Evolutionary conservation across 2,113 vertebrate species (phyloP).

Genomic region (Actenoides hombroni): DNA sequence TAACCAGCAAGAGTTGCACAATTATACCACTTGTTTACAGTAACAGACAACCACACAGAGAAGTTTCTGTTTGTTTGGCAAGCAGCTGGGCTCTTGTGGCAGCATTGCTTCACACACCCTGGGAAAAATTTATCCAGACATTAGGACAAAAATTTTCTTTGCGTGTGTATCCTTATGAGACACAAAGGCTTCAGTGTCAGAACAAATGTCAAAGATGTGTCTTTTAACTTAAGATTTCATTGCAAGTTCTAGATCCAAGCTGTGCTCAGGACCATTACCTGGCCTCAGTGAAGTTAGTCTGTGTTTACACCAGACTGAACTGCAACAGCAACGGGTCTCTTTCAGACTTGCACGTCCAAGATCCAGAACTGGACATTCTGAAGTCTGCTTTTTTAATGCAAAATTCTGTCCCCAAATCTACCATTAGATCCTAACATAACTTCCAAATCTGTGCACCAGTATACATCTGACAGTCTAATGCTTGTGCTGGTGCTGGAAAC

Average conservation of each 20-base stretch:
- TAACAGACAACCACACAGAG: not conserved
- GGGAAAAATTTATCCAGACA: slow-evolving; percentile 32
- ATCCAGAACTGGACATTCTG: not conserved
- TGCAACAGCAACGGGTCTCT: not conserved
- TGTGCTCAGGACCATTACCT: not conserved
- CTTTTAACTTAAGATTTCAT: not conserved
- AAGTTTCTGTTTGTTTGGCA: slow-evolving; percentile 53
- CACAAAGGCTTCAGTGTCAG: not conserved
- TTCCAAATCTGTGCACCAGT: not conserved
- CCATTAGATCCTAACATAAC: not conserved
- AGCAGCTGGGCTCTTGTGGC: slow-evolving; percentile 40
- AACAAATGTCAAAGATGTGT: not conserved
- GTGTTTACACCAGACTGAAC: not conserved
- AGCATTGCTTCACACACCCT: slow-evolving; percentile 9
- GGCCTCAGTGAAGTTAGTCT: not conserved
- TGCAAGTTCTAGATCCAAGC: not conserved
- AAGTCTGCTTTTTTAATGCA: not conserved
- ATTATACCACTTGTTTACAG: slow-evolving; percentile 32
- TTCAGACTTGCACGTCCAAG: not conserved
- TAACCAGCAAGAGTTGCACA: slow-evolving; percentile 26
- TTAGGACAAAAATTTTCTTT: not conserved
- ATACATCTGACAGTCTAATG: not conserved
- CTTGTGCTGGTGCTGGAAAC: not conserved
- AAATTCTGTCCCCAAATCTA: not conserved
- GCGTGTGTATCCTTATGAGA: not conserved